Evolutionary conservation across 2,888 invertebrate species (phyloP), one percentile per base, ranked within the genome.

Genomic region (Autographa gamma): DNA sequence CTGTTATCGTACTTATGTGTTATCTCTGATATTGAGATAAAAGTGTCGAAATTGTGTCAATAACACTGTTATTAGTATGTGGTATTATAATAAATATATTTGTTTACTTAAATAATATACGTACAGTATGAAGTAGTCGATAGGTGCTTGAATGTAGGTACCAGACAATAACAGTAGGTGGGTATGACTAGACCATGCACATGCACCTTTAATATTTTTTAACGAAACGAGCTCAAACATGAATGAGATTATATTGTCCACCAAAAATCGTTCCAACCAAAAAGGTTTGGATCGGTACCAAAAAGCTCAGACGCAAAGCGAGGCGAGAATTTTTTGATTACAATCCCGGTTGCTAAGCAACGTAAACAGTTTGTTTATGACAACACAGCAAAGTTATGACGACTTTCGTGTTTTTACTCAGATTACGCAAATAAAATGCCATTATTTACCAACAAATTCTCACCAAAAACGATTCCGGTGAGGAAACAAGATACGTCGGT

Each of bases 381-480:
- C 25, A 1, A 25, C 25, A 25, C 2, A 25, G 25, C 25, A 25
- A 25, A 25, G 25, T 25, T 88, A 75, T 87, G 80, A 69, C 34
- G 34, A 16, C 16, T 9, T 48, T 11, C 4, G 19, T 61, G 43
- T 41, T 61, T 9, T 18, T 25, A 61, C 9, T 31, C 16, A n/a
- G 38, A 25, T 7, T 31, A 25, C 1, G 48, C 14, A 0, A 11
- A 63, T 18, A 90, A 77, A 85, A 97, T 97, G 97, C 97, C 97
- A 31, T 86, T 97, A 60, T 97, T 97, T 89, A 96, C 96, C 61
- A 97, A 93, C 86, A 97, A 97, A 93, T 97, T 97, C 89, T 96
- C 97, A 4, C 97, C 96, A 25, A 97, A 97, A 91, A 96, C 96
- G 69, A 96, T 97, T 61, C 96, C 97, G 0, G 92, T 96, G 0